phyloP scores from a whole-genome alignment of 2,888 invertebrate species.

The Hypolimnas misippus region DNA sequence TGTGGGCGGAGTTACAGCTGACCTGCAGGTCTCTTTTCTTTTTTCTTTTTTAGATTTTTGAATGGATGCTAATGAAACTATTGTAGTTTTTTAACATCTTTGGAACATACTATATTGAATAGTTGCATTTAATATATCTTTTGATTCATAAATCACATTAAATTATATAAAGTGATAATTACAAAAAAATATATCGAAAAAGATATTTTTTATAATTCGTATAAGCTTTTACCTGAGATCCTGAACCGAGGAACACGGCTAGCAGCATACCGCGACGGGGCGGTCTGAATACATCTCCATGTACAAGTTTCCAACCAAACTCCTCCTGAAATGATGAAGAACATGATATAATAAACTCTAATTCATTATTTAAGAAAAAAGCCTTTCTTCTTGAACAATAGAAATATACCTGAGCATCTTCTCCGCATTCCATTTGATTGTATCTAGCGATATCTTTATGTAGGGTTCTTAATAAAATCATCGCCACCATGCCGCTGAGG shows the following conservation, averaged over 20 bases:
- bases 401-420: constrained; percentile 92
- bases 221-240: no score
- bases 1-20: not conserved
- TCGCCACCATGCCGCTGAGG: constrained; percentile 99
- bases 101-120: no score
- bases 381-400: constrained; percentile 53
- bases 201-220: not conserved
- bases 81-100: no score
- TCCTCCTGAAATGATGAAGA: constrained; percentile 87
- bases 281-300: constrained; percentile 98
- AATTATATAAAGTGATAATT: no score
- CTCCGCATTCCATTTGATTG: constrained; percentile 96
- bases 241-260: constrained; percentile 97
- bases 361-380: no score
- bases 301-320: constrained; percentile 98
- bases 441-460: constrained; percentile 99
- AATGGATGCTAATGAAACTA: no score
- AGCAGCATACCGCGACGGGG: constrained; percentile 98
- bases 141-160: no score
- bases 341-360: no score
- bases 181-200: no score
- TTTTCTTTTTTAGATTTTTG: no score
- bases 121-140: no score
- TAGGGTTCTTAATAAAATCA: constrained; percentile 98
- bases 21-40: no score